Conservation (phyloP, 1,140 invertebrate species). For the Lepidurus packardi region DNA sequence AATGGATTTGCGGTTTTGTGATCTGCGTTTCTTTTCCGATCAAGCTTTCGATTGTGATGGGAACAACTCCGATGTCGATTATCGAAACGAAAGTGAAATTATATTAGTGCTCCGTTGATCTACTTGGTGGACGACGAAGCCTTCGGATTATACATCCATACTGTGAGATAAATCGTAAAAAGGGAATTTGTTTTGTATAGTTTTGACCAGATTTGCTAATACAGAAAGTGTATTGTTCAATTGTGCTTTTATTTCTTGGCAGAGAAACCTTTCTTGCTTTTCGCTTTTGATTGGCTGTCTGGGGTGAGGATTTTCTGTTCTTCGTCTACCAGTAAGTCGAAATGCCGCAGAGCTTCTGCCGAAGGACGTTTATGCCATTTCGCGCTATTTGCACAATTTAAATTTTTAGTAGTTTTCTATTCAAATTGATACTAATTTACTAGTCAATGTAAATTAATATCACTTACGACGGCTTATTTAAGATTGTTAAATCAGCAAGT, state of each 20-base stretch:
- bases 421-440: not conserved
- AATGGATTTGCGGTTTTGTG: not conserved
- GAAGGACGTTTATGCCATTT: conserved; percentile 34
- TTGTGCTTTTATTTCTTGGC: not conserved
- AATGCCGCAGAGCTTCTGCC: conserved; percentile 33
- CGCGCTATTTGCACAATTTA: conserved; percentile 22
- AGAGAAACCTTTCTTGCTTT: conserved; percentile 33
- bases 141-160: no score
- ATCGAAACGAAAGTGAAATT: no score
- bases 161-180: not conserved
- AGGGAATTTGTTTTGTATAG: not conserved
- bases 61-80: no score
- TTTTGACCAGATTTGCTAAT: not conserved
- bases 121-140: no score
- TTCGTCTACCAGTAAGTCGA: conserved; percentile 32
- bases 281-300: conserved; percentile 28
- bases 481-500: not conserved
- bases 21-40: not conserved
- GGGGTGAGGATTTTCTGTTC: conserved; percentile 24
- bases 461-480: conserved; percentile 16
- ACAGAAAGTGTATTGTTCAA: not conserved
- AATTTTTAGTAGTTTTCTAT: no score
- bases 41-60: not conserved
- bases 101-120: no score
- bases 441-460: not conserved